A percentile compares a stretch with the other conserved stretches of the same genome.
Evolutionary conservation across 2,888 invertebrate genomes (phyloP).

Genomic region (Chymomyza amoena): DNA sequence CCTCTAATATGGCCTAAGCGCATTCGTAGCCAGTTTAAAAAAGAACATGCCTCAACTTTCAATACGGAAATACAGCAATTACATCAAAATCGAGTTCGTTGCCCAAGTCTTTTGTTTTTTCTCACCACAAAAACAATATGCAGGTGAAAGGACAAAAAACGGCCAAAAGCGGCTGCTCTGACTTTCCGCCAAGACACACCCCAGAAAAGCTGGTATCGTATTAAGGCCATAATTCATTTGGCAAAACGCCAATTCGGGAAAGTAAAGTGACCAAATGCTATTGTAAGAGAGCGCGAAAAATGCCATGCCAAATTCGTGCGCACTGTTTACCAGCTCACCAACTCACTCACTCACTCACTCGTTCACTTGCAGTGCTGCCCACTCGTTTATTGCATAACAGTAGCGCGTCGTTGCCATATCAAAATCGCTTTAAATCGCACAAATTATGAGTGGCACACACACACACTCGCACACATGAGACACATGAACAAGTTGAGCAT

Average conservation of each 20-base stretch:
- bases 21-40: background rate
- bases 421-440: background rate
- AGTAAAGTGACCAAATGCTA: background rate
- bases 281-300: background rate
- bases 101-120: slow-evolving; percentile 66
- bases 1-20: too few relatives aligned
- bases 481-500: background rate
- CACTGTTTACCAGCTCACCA: background rate
- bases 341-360: background rate
- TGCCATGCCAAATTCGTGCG: background rate
- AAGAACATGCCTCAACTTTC: background rate
- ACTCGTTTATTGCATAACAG: background rate
- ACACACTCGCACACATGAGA: too few relatives aligned
- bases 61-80: background rate
- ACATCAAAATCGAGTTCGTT: slow-evolving; percentile 52
- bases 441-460: background rate
- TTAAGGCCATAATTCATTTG: background rate
- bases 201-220: background rate
- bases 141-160: slow-evolving; percentile 59
- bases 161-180: background rate
- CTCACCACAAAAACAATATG: background rate
- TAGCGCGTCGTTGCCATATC: background rate
- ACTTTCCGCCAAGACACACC: background rate
- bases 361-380: background rate
- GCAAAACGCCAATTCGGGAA: background rate